Base-by-base conservation (phyloP, 2,797 vertebrate species). In the Paedocypris micromegethes region DNA sequence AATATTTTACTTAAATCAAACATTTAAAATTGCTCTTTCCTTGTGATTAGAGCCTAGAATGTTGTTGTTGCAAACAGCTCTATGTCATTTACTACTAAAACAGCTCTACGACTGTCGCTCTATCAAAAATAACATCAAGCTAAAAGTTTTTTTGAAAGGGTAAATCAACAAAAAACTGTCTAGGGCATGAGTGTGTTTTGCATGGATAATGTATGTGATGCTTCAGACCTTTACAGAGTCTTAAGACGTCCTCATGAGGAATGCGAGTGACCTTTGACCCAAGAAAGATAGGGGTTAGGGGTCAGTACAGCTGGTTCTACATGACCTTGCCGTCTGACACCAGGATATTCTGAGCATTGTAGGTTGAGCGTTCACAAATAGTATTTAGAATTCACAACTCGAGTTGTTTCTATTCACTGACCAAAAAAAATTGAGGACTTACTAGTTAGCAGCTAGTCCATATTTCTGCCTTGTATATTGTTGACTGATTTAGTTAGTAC, bases 171-270 rank as follows among this genome's bases (percentile, higher is more conserved):
- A n/a, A n/a, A n/a, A n/a, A n/a, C n/a, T n/a, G n/a, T n/a, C n/a
- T n/a, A n/a, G n/a, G n/a, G n/a, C n/a, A n/a, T n/a, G n/a, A n/a
- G n/a, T 59, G 55, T n/a, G 58, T 68, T 62, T 60, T 9, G 6
- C 23, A 23, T 23, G 23, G 23, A 1, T 56, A 47, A 49, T 7
- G 40, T 37, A 43, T n/a, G 47, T 45, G 52, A 72, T 55, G 43
- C 9, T 9, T 43, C 61, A 44, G 43, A 48, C 62, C 66, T 52
- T 71, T 77, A 78, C 53, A 75, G 72, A 67, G 63, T 75, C 79
- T 70, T 70, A 75, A 72, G 76, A 85, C 82, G 81, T 80, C 60
- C 41, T 54, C 62, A 78, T 85, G 82, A 83, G 84, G 85, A 87
- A 86, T 86, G 78, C 60, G 40, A 39, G 4, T 44, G 69, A 80